Evolutionary conservation across 2,113 vertebrate species (phyloP).

Genomic region (Chlorocebus sabaeus): DNA sequence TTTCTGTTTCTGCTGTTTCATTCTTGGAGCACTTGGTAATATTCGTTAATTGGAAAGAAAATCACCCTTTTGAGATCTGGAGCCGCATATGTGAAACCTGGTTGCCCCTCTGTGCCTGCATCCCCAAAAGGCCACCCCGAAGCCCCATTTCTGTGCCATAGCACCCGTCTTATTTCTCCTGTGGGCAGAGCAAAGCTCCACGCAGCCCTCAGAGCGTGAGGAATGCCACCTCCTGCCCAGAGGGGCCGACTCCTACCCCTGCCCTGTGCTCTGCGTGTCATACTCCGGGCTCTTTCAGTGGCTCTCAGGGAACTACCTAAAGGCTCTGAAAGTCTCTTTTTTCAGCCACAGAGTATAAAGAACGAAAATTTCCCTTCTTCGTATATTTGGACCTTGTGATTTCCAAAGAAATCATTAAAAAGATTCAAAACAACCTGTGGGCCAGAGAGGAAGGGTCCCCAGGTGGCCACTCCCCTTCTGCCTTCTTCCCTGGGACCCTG

Average conservation of each 20-base stretch:
- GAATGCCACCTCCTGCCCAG: background rate
- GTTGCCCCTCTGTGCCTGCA: background rate
- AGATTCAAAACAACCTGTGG: background rate
- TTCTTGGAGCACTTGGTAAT: background rate
- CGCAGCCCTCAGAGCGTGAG: background rate
- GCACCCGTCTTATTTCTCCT: accelerated
- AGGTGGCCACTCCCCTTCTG: no score
- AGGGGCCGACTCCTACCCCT: no score
- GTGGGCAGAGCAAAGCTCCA: background rate
- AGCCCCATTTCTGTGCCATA: background rate
- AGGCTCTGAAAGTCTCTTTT: background rate
- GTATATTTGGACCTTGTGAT: background rate
- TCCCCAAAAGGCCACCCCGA: background rate
- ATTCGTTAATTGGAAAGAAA: background rate
- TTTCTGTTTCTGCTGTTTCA: background rate
- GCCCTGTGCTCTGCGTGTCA: accelerated
- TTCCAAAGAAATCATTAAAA: background rate
- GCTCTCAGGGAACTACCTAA: background rate
- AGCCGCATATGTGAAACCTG: background rate
- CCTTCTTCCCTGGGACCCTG: background rate
- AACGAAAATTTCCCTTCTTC: background rate
- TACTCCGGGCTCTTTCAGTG: background rate
- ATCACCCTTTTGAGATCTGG: background rate
- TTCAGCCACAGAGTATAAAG: background rate
- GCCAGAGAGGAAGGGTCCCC: background rate